Conservation (phyloP, 2,888 invertebrate species). For the Hipparchia sbordonii region DNA sequence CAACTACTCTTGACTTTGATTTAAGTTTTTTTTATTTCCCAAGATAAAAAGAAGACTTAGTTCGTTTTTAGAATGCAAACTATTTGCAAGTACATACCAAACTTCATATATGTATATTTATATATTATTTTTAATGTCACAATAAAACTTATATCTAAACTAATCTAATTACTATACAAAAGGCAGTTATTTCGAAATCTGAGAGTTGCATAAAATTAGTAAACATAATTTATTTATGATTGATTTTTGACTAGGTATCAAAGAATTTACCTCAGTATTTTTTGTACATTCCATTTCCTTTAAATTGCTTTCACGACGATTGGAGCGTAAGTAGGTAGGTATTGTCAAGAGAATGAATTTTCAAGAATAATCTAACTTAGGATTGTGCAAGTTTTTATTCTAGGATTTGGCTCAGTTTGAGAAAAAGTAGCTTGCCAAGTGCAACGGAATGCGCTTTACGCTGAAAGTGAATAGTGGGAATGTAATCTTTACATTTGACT, state of each 20-base stretch:
- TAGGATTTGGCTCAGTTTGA: slow-evolving; percentile 39
- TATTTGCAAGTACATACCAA: no score
- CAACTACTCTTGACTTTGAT: no score
- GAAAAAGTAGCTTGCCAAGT: slow-evolving; percentile 36
- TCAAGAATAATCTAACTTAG: slow-evolving; percentile 37
- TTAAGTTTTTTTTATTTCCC: no score
- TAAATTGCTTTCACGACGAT: background rate
- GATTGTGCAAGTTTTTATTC: slow-evolving; percentile 41
- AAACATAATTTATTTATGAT: no score
- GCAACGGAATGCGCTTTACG: slow-evolving; percentile 29
- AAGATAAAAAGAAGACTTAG: no score
- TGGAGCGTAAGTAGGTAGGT: background rate
- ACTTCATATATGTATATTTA: no score
- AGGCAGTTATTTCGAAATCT: no score
- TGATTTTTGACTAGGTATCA: background rate
- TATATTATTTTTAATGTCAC: no score
- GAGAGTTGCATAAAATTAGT: no score
- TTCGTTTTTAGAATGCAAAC: no score
- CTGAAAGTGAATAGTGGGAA: slow-evolving; percentile 25
- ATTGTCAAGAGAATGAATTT: slow-evolving; percentile 7
- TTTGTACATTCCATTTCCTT: background rate
- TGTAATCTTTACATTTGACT: slow-evolving; percentile 12
- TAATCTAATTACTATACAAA: no score
- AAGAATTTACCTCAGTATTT: background rate
- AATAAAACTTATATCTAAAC: no score